Percentiles rank a stretch among this genome's conserved stretches.
phyloP scores from a whole-genome alignment of 2,888 invertebrate species.

The Drosophila cognata region DNA sequence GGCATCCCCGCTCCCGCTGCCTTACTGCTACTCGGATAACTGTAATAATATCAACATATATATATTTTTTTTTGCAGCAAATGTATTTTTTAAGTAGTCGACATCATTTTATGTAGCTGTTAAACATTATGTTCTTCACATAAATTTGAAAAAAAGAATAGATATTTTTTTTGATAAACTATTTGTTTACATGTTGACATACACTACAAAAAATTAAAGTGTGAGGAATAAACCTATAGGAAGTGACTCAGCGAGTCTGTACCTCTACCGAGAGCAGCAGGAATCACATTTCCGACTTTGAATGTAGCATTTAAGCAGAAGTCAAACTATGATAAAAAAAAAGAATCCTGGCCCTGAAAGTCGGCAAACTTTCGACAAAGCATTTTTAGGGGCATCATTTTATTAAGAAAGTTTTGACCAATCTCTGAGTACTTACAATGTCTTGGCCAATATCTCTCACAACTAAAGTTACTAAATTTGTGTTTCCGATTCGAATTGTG shows the following conservation, averaged over 20 bases:
- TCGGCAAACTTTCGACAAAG: neutral
- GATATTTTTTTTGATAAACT: neutral
- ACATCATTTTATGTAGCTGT: neutral
- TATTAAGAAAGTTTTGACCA: neutral
- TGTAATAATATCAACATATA: slow-evolving; percentile 33
- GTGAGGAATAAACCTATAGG: neutral
- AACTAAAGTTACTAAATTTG: neutral
- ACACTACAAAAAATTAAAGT: neutral
- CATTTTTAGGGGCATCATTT: neutral
- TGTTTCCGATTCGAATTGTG: neutral
- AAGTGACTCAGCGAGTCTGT: neutral
- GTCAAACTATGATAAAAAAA: neutral
- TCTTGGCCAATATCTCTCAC: neutral
- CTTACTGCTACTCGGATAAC: neutral
- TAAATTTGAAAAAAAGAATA: neutral
- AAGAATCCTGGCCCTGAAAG: fast-evolving
- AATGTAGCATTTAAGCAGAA: neutral
- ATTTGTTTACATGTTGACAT: no score
- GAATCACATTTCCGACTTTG: neutral
- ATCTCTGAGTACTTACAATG: neutral
- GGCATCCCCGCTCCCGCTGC: slow-evolving; percentile 1
- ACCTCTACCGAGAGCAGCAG: no score
- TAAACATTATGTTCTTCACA: neutral
- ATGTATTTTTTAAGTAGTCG: neutral
- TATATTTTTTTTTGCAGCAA: neutral